Evolutionary conservation across 2,113 vertebrate genomes (phyloP), one percentile per base, ranked within the genome.

Genomic region (Ivindomyrus marchei): DNA sequence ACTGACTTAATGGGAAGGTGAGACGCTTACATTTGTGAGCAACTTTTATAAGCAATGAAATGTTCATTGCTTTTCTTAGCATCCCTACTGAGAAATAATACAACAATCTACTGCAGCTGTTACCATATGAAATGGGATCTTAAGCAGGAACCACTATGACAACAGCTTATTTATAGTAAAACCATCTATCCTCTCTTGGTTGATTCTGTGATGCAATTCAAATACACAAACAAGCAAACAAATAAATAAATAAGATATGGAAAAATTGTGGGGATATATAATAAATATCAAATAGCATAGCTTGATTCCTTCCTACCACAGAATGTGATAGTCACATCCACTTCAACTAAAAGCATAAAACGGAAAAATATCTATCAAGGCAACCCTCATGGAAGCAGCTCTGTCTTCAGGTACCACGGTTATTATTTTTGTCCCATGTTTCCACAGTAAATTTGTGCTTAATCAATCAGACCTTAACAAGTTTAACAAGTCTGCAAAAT

Each of bases 401-500:
- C 83, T 49, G 83, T 88, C 88, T 70, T 77, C 21, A 91, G 91
- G 93, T 92, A 94, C 94, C 92, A 93, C 92, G 91, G 90, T 92
- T 74, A 92, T 90, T 17, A 93, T 93, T 93, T 92, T 85, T 74
- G 27, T 89, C 91, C 94, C 92, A 95, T 89, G 91, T 91, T 91
- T 88, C 92, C 50, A 74, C 46, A 90, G 91, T 92, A 94, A 93
- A 31, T 94, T 93, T 92, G 91, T 90, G 89, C 90, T 87, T 91
- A 92, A 94, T 92, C 91, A 94, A 93, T 91, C 90, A 74, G 27
- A 66, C 90, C 86, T 90, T 90, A 93, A 94, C 93, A 92, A 91
- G 90, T 92, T 85, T 17, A 17, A 52, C 50, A 56, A 56, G 19
- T 56, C 53, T 21, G 53, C 89, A 50, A 86, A 80, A 85, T 91